Base-by-base conservation (phyloP, 2,113 vertebrate species). In the Vulpes lagopus region DNA sequence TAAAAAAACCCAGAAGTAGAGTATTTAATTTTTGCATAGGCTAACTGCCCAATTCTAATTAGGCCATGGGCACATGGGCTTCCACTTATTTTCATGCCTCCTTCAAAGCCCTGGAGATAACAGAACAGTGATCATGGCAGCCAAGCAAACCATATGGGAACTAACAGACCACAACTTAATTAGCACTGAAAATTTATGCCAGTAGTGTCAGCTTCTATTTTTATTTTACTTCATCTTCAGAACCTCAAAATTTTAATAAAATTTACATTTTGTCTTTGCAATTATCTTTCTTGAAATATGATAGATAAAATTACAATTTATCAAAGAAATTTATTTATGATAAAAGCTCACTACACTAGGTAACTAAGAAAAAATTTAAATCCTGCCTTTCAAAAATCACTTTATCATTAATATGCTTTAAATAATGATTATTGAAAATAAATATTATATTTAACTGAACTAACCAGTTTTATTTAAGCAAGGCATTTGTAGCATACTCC, bases 111-210 rank as follows among this genome's bases (percentile, higher is more conserved):
- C 91, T 82, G 38, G 93, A 96, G 96, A 94, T 88, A 81, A 55
- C 35, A 81, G 74, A 95, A 89, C 67, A 91, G 15, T 49, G 79
- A 90, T 67, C 90, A 43, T 67, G 73, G 74, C 53, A 96, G 84
- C 74, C 87, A 88, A 93, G 76, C 23, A 92, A 97, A 97, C 64
- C 97, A 94, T 96, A 93, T 87, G 97, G 97, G 92, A 96, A 81
- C 67, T 89, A 88, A n/a, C 9, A 92, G 92, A 92, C 79, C 95
- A 94, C 94, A 96, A 62, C 69, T 81, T 96, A 96, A 98, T 98
- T 95, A 96, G 96, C 80, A 78, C 79, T 85, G 80, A 80, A 97
- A 84, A 94, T 94, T 74, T 95, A 88, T 88, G 64, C 83, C 94
- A 81, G 19, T 19, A 80, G 32, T 87, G 35, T 51, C 95, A 94